Conservation (phyloP, 2,888 invertebrate species). For the Pollenia labialis region DNA sequence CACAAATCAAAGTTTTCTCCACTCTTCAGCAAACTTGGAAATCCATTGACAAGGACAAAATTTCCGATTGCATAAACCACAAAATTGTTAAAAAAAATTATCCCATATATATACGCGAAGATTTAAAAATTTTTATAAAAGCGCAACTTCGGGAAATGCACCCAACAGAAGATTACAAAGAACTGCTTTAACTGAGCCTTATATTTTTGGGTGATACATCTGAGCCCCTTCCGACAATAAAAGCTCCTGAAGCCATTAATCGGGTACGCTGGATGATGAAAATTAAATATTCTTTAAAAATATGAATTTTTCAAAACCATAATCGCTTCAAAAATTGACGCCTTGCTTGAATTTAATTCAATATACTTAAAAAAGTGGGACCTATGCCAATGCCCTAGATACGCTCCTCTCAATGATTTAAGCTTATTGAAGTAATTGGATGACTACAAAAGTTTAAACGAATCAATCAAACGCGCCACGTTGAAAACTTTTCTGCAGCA, state of each 20-base stretch:
- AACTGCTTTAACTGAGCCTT: background rate
- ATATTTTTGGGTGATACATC: background rate
- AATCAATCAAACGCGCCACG: too few relatives aligned
- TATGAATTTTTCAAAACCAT: constrained; percentile 3
- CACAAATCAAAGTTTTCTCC: background rate
- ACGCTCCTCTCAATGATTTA: too few relatives aligned
- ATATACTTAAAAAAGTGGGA: too few relatives aligned
- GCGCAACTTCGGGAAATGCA: background rate
- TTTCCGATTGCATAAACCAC: background rate
- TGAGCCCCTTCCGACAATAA: constrained; percentile 9
- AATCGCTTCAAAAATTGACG: too few relatives aligned
- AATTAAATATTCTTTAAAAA: constrained; percentile 40
- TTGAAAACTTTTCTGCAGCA: too few relatives aligned
- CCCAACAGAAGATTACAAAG: background rate
- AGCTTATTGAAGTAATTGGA: too few relatives aligned
- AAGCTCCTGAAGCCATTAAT: constrained; percentile 12
- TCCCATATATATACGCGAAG: background rate
- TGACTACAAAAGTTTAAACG: too few relatives aligned
- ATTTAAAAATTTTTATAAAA: background rate
- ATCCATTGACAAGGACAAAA: background rate
- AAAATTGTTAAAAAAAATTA: background rate
- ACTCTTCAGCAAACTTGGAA: background rate
- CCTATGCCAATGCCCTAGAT: too few relatives aligned
- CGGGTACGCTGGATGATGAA: constrained; percentile 19
- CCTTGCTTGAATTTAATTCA: too few relatives aligned